Evolutionary conservation across 2,888 invertebrate genomes (phyloP).

Genomic region (Trichopoda pennipes): DNA sequence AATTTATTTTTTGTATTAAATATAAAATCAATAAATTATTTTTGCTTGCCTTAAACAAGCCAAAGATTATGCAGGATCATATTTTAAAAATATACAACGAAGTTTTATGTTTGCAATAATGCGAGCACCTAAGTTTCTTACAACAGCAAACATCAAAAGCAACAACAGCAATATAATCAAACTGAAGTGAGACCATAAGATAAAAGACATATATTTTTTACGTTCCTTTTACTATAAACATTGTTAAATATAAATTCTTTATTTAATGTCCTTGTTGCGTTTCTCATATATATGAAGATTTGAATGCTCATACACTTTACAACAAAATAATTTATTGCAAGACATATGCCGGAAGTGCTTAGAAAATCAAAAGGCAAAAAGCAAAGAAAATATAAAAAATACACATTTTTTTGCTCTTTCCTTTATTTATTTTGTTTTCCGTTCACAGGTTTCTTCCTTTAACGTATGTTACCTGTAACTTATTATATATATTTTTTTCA

Average conservation of each 20-base stretch:
- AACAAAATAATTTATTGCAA: constrained; percentile 27
- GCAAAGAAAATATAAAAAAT: not conserved
- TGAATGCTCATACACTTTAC: no score
- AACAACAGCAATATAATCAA: not conserved
- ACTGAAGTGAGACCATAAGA: constrained; percentile 9
- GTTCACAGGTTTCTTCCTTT: no score
- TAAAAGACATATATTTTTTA: constrained; percentile 33
- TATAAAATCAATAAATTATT: no score
- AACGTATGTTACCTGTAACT: constrained; percentile 2
- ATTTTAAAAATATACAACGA: no score
- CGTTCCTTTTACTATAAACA: constrained; percentile 36
- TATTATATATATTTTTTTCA: constrained; percentile 13
- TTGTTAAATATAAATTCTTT: not conserved
- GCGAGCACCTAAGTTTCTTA: not conserved
- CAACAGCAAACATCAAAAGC: constrained; percentile 11
- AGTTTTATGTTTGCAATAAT: no score
- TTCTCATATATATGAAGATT: no score
- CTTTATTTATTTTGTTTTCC: no score
- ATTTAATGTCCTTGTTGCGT: no score
- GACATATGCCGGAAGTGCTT: constrained; percentile 36
- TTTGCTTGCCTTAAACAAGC: no score
- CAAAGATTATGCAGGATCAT: no score
- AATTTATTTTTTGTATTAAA: no score
- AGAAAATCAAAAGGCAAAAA: not conserved
- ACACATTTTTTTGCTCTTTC: not conserved